Percentiles rank a stretch among this genome's conserved stretches.
These are phyloP conservation scores for Coenonympha glycerion DNA, from an alignment of 2,888 invertebrate species.

Conservation along the genomic window DNA sequence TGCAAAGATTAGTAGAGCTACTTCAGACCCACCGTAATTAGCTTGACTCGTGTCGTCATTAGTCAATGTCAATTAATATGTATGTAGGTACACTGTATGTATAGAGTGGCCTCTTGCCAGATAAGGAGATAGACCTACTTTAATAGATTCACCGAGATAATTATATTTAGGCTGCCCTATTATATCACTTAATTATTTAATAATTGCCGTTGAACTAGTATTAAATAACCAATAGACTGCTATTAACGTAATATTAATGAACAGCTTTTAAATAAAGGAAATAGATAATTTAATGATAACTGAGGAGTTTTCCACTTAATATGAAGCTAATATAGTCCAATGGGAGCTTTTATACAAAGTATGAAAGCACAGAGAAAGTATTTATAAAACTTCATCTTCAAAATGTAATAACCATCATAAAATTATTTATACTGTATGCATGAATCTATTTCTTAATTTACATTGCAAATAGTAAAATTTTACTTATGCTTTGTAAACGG, in stretches of 20 bases:
- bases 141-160: constrained; percentile 8
- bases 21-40: constrained; percentile 27
- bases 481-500: constrained; percentile 19
- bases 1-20: too few relatives aligned
- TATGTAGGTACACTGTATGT: too few relatives aligned
- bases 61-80: constrained; percentile 28
- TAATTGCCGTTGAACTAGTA: neutral
- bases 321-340: too few relatives aligned
- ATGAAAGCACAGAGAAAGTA: too few relatives aligned
- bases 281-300: too few relatives aligned
- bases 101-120: constrained; percentile 20
- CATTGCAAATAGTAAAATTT: constrained; percentile 19
- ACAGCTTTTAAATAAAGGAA: neutral
- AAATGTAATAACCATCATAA: too few relatives aligned
- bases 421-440: too few relatives aligned
- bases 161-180: neutral
- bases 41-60: constrained; percentile 20
- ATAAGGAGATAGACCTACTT: constrained; percentile 18
- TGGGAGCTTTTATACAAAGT: too few relatives aligned
- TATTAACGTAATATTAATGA: neutral
- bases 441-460: neutral
- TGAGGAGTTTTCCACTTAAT: too few relatives aligned
- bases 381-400: too few relatives aligned
- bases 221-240: neutral
- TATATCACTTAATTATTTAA: neutral